Percentiles rank a stretch among this genome's conserved stretches.
These are phyloP conservation scores for Lithophane semibrunnea DNA, from an alignment of 2,888 invertebrate species.

Conservation along the genomic window DNA sequence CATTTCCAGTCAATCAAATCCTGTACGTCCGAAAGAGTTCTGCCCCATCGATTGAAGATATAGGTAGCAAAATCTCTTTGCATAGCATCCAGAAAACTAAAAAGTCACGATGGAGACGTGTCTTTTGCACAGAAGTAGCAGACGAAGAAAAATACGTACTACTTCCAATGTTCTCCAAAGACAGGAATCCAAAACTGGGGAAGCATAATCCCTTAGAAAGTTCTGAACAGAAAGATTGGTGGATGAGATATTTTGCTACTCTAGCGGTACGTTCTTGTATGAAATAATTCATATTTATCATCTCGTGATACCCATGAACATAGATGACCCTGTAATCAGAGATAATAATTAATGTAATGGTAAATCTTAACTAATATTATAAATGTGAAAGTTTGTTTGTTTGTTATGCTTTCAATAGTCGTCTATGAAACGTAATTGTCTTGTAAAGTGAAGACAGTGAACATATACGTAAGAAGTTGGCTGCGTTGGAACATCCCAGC, in stretches of 20 bases:
- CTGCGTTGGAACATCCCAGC: too few species aligned
- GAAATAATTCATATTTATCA: not conserved
- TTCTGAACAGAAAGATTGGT: slow-evolving; percentile 78
- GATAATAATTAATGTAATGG: not conserved
- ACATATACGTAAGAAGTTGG: too few species aligned
- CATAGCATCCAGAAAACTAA: slow-evolving; percentile 59
- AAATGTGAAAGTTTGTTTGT: too few species aligned
- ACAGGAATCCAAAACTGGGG: slow-evolving; percentile 58
- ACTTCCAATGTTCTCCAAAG: slow-evolving; percentile 74
- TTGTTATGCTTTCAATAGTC: too few species aligned
- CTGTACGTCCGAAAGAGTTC: slow-evolving; percentile 65
- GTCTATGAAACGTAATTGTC: too few species aligned
- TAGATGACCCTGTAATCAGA: not conserved
- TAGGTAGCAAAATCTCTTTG: slow-evolving; percentile 44
- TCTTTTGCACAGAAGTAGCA: slow-evolving; percentile 70
- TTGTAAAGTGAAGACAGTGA: too few species aligned
- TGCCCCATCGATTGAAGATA: slow-evolving; percentile 20
- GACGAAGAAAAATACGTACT: slow-evolving; percentile 79
- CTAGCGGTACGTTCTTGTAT: slow-evolving; percentile 66
- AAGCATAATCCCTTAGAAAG: slow-evolving; percentile 51
- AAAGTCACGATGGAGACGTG: slow-evolving; percentile 69
- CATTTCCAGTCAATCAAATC: slow-evolving; percentile 65
- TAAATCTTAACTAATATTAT: too few species aligned
- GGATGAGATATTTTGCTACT: slow-evolving; percentile 79
- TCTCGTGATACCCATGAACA: not conserved